phyloP scores from a whole-genome alignment of 2,797 vertebrate genomes.

The Sebastes kiyomatsui region DNA sequence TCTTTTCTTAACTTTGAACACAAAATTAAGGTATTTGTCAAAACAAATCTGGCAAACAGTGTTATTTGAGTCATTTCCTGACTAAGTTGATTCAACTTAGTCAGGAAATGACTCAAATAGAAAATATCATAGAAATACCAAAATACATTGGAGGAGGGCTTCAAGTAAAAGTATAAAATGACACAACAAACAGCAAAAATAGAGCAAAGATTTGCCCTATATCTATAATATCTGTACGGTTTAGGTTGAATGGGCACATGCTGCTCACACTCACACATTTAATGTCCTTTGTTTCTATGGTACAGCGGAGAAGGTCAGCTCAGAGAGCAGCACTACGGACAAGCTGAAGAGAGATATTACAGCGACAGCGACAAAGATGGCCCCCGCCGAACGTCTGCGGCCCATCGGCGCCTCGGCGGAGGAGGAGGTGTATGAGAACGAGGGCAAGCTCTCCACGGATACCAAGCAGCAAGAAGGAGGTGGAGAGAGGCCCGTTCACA shows the following conservation, averaged over 20 bases:
- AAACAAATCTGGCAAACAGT: too few relatives aligned
- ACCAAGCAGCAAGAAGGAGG: slow-evolving; percentile 47
- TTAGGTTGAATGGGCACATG: background rate
- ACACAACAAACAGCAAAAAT: background rate
- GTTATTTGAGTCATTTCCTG: too few relatives aligned
- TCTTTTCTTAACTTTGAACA: too few relatives aligned
- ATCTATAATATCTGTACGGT: background rate
- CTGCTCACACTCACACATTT: background rate
- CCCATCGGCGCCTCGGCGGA: slow-evolving; percentile 82
- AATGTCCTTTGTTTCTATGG: slow-evolving; percentile 20
- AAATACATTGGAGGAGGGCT: too few relatives aligned
- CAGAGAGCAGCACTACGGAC: slow-evolving; percentile 60
- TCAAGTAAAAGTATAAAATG: background rate
- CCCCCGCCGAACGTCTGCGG: slow-evolving; percentile 72
- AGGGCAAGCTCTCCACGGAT: slow-evolving; percentile 36
- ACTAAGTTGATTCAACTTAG: too few relatives aligned
- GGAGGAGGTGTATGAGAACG: slow-evolving; percentile 67
- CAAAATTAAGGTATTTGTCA: too few relatives aligned
- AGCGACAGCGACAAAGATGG: slow-evolving; percentile 59
- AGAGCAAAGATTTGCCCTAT: background rate
- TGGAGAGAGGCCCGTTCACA: slow-evolving; percentile 78
- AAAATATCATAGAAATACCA: too few relatives aligned
- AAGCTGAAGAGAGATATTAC: slow-evolving; percentile 73
- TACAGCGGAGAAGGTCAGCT: slow-evolving; percentile 68
- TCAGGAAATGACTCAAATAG: too few relatives aligned